These are phyloP conservation scores for Amphiura filiformis DNA, from an alignment of 35 echinoderm and acorn worm genomes.

Conservation along the genomic window DNA sequence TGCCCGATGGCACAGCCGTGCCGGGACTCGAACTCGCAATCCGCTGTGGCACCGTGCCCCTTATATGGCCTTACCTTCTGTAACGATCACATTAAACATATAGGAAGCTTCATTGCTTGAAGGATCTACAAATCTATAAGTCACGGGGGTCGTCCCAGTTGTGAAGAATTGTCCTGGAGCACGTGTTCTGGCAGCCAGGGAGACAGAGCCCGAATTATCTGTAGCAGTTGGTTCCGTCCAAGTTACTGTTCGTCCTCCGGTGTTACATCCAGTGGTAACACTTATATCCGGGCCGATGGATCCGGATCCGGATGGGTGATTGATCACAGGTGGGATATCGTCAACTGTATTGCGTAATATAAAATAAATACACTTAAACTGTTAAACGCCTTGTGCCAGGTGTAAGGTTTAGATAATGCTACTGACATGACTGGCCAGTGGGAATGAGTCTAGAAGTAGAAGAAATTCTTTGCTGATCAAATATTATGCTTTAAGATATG, in stretches of 20 bases:
- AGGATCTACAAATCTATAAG: slow-evolving; percentile 54
- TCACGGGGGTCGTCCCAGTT: slow-evolving; percentile 37
- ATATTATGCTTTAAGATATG: too few species aligned
- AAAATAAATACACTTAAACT: too few species aligned
- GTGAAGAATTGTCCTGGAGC: slow-evolving; percentile 42
- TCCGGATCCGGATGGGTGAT: too few species aligned
- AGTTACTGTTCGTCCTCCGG: not conserved
- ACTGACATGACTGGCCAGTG: too few species aligned
- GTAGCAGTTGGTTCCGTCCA: slow-evolving; percentile 65
- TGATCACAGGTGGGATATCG: not conserved
- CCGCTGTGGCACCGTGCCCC: not conserved
- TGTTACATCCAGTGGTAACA: too few species aligned
- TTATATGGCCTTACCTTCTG: not conserved
- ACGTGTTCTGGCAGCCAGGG: slow-evolving; percentile 15
- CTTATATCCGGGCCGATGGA: too few species aligned
- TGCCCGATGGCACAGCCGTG: not conserved
- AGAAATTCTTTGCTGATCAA: too few species aligned
- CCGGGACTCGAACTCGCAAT: not conserved
- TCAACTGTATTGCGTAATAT: too few species aligned
- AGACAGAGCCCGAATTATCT: slow-evolving; percentile 63
- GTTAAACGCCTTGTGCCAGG: too few species aligned
- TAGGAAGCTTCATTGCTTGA: slow-evolving; percentile 36
- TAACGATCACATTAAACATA: slow-evolving; percentile 48
- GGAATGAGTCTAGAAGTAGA: too few species aligned
- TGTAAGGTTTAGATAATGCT: too few species aligned